Conservation (phyloP, 2,888 invertebrate species). For the Drosophila greeni region DNA sequence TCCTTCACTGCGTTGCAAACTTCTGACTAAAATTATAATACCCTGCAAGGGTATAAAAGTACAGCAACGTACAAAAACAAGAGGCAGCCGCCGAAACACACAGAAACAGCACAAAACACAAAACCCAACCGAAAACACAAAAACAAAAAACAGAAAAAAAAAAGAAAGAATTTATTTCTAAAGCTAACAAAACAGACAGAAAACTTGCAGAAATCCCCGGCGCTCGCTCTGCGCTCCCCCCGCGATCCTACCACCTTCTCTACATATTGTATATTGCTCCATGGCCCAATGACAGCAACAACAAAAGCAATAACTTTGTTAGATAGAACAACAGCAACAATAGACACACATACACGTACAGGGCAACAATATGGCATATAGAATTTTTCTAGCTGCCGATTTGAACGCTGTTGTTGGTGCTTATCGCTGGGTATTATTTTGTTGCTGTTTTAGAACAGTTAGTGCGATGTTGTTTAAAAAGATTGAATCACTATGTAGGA, state of each 20-base stretch:
- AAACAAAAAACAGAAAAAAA: slow-evolving; percentile 28
- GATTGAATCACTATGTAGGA: slow-evolving; percentile 3
- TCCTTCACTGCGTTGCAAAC: no score
- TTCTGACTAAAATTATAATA: no score
- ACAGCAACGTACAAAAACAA: slow-evolving; percentile 65
- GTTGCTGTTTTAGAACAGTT: slow-evolving; percentile 49
- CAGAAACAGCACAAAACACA: slow-evolving; percentile 36
- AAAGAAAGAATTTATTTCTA: slow-evolving; percentile 62
- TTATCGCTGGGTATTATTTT: slow-evolving; percentile 27
- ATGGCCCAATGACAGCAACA: slow-evolving; percentile 60
- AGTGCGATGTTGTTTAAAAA: slow-evolving; percentile 47
- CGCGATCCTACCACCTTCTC: slow-evolving; percentile 13
- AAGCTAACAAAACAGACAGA: slow-evolving; percentile 71
- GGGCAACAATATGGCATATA: slow-evolving; percentile 44
- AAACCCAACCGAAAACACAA: slow-evolving; percentile 27
- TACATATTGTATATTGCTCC: slow-evolving; percentile 28
- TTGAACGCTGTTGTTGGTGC: slow-evolving; percentile 18
- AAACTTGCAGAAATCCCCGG: slow-evolving; percentile 72
- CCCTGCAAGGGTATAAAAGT: no score
- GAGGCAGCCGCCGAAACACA: slow-evolving; percentile 44
- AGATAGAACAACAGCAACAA: slow-evolving; percentile 68
- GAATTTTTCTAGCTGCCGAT: slow-evolving; percentile 56
- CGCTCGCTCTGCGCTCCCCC: slow-evolving; percentile 32
- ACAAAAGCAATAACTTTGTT: slow-evolving; percentile 69
- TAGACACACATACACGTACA: slow-evolving; percentile 46